Base-by-base conservation (phyloP, 1,140 invertebrate species). In the Macrocentrus cingulum region DNA sequence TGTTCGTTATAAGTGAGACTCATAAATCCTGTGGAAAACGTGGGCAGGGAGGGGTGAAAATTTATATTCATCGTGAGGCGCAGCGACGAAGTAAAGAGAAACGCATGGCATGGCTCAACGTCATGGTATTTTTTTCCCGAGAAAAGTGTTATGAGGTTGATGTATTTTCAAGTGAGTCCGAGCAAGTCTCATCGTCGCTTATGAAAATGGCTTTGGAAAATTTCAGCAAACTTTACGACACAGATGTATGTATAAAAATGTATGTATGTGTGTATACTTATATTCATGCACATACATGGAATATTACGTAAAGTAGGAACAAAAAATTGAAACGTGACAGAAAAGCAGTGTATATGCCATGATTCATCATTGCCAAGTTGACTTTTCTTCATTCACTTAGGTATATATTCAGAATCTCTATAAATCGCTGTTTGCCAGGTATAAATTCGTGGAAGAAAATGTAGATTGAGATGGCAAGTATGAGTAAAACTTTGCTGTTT, bases 1-100 rank as follows among this genome's bases (percentile, higher is more conserved):
- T 39, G 8, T 39, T 15, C 13, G 66, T 64, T 68, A 64, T 63
- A 69, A 69, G 68, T 68, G 64, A 68, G 60, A 64, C 62, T 65
- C 67, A 52, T 69, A 69, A 69, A 69, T 69, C 67, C 55, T 45
- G 36, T 39, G 52, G 58, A 64, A 69, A 69, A 66, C 64, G 62
- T 36, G 64, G 56, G n/a, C n/a, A n/a, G n/a, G n/a, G n/a, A n/a
- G n/a, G 54, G 52, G 48, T 13, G 37, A 52, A 63, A 67, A 68
- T 68, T 67, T 66, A 67, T 66, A 41, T 39, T 53, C 20, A 41
- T 25, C 22, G 19, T 53, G 23, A 53, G 51, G 11, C 22, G n/a
- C n/a, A n/a, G n/a, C n/a, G 39, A 39, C 9, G 19, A 41, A 25
- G 51, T 1, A 0, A 18, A 29, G 39, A 9, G 22, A 41, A 29